Base-by-base conservation (phyloP, 2,797 vertebrate genomes). In the Hippopotamyrus pictus region DNA sequence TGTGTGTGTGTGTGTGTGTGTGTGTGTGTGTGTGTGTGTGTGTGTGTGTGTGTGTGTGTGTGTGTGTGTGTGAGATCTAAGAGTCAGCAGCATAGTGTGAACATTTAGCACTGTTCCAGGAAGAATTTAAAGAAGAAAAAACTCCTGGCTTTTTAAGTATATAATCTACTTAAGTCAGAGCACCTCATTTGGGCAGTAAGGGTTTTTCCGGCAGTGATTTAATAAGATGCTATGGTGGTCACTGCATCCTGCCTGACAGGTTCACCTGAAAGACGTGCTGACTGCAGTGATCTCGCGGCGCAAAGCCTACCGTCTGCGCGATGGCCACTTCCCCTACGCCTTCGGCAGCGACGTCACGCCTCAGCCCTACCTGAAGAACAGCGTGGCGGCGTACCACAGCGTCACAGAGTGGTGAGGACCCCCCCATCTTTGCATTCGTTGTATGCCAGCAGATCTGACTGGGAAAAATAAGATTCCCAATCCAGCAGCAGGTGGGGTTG, bases 321-420 rank as follows among this genome's bases (percentile, higher is more conserved):
- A 99, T 0, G 96, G 97, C 14, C 97, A 97, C 84, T 99, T 99
- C 95, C 97, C 96, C 22, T 98, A 99, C 0, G 98, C 98, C 54
- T 99, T 99, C n/a, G 98, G 98, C 65, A 98, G 96, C 79, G 97
- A 97, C 0, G 94, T 98, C 90, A 98, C 96, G 0, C 98, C 97
- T 0, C 98, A 98, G 90, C 99, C 99, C 0, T 99, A 99, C 92
- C 95, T 99, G 92, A 98, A 98, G 93, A 99, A 99, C 93, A 99
- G 98, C 87, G 95, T 98, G 1, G 95, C 97, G 25, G 97, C 97
- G 11, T 99, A 99, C 88, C 97, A 97, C 91, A 97, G 94, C 86
- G 92, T 98, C 86, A 96, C 96, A 76, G 97, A 99, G 91, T 96
- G 97, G 98, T 99, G 93, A 62, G 89, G 0, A 53, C 33, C 0